Evolutionary conservation across 2,888 invertebrate genomes (phyloP).

Genomic region (Sesia bembeciformis): DNA sequence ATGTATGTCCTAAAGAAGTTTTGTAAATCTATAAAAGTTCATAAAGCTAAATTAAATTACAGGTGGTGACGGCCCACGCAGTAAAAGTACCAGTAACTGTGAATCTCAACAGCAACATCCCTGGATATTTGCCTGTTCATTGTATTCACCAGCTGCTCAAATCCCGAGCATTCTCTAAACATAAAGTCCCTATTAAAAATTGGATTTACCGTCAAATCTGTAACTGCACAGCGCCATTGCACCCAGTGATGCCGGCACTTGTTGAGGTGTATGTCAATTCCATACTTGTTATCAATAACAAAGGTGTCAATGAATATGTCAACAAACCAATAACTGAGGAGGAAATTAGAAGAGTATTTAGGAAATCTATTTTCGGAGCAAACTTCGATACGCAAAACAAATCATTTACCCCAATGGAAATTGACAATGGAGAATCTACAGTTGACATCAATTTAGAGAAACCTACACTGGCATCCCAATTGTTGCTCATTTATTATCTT

Average conservation of each 20-base stretch:
- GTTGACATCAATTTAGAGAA: slow-evolving; percentile 74
- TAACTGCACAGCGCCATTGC: slow-evolving; percentile 90
- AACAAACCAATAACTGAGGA: slow-evolving; percentile 94
- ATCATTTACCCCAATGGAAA: slow-evolving; percentile 60
- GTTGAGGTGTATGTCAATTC: slow-evolving; percentile 97
- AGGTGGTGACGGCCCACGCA: slow-evolving; percentile 95
- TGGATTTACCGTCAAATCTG: slow-evolving; percentile 98
- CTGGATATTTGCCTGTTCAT: slow-evolving; percentile 95
- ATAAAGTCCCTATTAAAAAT: slow-evolving; percentile 95
- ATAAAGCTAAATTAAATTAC: slow-evolving; percentile 9
- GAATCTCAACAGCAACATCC: slow-evolving; percentile 89
- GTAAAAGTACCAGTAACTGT: slow-evolving; percentile 96
- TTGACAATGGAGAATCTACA: slow-evolving; percentile 68
- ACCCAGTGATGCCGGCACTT: slow-evolving; percentile 92
- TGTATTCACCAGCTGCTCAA: slow-evolving; percentile 96
- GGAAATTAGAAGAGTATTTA: slow-evolving; percentile 89
- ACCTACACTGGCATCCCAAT: slow-evolving; percentile 86
- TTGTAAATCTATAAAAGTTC: background rate
- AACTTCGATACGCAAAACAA: slow-evolving; percentile 78
- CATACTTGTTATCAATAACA: slow-evolving; percentile 81
- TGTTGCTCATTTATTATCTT: slow-evolving; percentile 92
- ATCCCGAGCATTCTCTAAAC: slow-evolving; percentile 95
- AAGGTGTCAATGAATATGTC: slow-evolving; percentile 82
- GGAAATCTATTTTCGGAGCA: slow-evolving; percentile 84
- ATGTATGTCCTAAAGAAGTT: too few relatives aligned